phyloP scores from a whole-genome alignment of 2,888 invertebrate genomes.

The Trypoxylon attenuatum region DNA sequence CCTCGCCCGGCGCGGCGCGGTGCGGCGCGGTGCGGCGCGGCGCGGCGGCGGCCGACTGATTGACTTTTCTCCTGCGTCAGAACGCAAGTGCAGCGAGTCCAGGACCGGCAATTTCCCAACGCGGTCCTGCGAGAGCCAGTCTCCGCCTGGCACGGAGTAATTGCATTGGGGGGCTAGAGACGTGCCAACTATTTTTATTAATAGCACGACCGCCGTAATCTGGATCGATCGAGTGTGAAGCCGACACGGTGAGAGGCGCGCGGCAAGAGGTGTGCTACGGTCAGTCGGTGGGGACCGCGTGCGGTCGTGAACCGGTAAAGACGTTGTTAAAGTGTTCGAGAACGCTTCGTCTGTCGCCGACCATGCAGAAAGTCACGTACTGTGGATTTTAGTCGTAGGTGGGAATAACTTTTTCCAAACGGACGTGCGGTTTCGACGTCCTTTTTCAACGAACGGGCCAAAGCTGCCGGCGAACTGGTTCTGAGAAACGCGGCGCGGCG shows the following conservation, averaged over 20 bases:
- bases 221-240: constrained; percentile 1
- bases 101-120: not conserved
- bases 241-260: not conserved
- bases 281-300: no score
- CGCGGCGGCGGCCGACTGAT: not conserved
- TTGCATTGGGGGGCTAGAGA: not conserved
- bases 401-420: constrained; percentile 54
- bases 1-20: not conserved
- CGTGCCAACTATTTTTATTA: constrained; percentile 11
- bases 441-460: constrained; percentile 33
- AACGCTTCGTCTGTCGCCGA: constrained; percentile 50
- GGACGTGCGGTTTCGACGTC: constrained; percentile 54
- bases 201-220: constrained; percentile 4
- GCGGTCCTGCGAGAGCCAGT: not conserved
- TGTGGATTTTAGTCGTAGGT: constrained; percentile 56
- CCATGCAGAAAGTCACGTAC: constrained; percentile 61
- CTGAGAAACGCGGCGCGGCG: constrained; percentile 6
- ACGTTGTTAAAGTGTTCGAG: constrained; percentile 47
- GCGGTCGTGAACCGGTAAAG: constrained; percentile 34
- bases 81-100: not conserved
- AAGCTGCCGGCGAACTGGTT: constrained; percentile 32
- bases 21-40: not conserved
- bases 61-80: not conserved
- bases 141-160: not conserved
- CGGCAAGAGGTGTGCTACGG: not conserved